phyloP scores from a whole-genome alignment of 2,113 vertebrate species.

The Talpa occidentalis region DNA sequence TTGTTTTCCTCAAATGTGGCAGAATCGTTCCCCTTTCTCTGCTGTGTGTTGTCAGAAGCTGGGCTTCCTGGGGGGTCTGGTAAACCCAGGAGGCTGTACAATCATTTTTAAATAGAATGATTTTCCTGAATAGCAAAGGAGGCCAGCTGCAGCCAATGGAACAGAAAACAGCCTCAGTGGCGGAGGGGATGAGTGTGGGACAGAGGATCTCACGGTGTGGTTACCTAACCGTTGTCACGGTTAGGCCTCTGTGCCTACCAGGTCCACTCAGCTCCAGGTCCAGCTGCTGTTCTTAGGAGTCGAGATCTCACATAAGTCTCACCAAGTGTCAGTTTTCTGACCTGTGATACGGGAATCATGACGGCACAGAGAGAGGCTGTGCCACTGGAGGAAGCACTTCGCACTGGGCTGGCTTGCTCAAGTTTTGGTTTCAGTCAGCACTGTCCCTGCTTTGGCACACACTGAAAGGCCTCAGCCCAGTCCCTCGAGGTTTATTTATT shows the following conservation, averaged over 20 bases:
- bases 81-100: not conserved
- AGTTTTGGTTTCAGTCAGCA: not conserved
- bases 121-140: not conserved
- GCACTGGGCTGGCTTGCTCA: not conserved
- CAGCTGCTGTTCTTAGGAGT: not conserved
- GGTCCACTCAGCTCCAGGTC: not conserved
- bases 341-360: not conserved
- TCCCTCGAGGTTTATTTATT: not conserved
- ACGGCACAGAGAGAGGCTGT: not conserved
- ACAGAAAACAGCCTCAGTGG: not conserved
- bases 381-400: not conserved
- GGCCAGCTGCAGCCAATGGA: not conserved
- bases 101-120: not conserved
- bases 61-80: not conserved
- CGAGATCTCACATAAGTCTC: not conserved
- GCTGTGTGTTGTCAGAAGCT: not conserved
- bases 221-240: too few relatives aligned
- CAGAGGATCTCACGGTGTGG: not conserved
- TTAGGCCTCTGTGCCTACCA: not conserved
- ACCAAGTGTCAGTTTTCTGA: not conserved
- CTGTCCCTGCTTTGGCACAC: not conserved
- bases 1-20: not conserved
- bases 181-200: accelerated
- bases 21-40: not conserved
- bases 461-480: not conserved